phyloP scores from a whole-genome alignment of 2,797 vertebrate genomes.

The Anniella stebbinsi region DNA sequence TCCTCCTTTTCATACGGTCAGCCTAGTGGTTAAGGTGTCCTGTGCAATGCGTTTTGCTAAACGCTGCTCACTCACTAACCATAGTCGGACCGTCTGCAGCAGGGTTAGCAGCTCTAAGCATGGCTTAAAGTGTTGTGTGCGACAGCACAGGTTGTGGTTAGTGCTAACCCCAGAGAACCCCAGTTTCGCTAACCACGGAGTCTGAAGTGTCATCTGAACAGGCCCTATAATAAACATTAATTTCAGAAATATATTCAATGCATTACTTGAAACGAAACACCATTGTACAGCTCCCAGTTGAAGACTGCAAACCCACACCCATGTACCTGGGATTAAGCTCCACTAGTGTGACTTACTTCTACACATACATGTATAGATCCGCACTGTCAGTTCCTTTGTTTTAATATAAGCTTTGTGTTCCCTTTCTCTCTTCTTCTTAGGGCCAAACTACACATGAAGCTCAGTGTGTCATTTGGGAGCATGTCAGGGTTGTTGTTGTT shows the following conservation, averaged over 20 bases:
- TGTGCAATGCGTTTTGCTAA: too few species aligned
- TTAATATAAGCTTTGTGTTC: neutral
- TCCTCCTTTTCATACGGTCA: too few species aligned
- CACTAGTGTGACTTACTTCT: neutral
- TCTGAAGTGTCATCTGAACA: too few species aligned
- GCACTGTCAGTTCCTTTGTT: neutral
- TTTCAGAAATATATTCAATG: neutral
- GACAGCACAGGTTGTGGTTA: too few species aligned
- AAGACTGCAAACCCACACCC: neutral
- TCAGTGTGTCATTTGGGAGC: neutral
- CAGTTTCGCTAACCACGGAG: too few species aligned
- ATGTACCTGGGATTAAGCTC: neutral
- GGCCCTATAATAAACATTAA: neutral
- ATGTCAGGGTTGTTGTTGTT: neutral
- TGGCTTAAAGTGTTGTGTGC: too few species aligned
- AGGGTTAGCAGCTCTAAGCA: too few species aligned
- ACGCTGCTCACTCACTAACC: too few species aligned
- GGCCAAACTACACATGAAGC: neutral
- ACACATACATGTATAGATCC: too few species aligned
- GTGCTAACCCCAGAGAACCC: too few species aligned
- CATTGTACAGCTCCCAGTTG: neutral
- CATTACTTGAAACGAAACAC: neutral
- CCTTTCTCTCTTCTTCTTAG: neutral
- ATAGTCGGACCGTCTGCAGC: too few species aligned
- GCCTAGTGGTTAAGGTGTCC: too few species aligned